Percentiles rank a stretch among this genome's conserved stretches.
phyloP scores from a whole-genome alignment of 2,888 invertebrate species.

The Phaedon cochleariae region DNA sequence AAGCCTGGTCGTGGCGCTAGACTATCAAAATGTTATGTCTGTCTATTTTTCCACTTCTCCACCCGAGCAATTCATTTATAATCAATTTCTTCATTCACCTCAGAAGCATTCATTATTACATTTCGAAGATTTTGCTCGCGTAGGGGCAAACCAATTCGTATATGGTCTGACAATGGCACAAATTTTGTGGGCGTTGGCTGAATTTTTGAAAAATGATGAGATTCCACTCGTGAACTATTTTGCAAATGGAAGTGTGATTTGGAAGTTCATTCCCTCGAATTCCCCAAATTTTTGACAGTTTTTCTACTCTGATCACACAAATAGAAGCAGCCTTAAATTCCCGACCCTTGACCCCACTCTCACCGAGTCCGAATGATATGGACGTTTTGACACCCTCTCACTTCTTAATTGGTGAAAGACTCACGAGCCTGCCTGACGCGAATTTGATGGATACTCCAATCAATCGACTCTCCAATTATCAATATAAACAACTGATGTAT shows the following conservation, averaged over 20 bases:
- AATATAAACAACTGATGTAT: slow-evolving; percentile 37
- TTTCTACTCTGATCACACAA: no score
- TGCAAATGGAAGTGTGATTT: no score
- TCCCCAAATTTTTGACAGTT: no score
- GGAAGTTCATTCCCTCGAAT: no score
- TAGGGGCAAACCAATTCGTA: slow-evolving; percentile 9
- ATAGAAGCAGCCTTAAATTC: no score
- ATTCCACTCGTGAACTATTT: background rate
- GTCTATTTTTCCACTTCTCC: slow-evolving; percentile 22
- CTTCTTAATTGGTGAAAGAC: no score
- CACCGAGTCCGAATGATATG: slow-evolving; percentile 42
- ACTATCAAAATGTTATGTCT: no score
- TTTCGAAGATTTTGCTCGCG: no score
- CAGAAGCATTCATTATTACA: no score
- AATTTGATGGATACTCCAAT: slow-evolving; percentile 27
- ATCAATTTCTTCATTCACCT: slow-evolving; percentile 2
- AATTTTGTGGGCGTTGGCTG: slow-evolving; percentile 23
- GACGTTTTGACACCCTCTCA: no score
- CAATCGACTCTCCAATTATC: slow-evolving; percentile 38
- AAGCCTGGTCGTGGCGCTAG: no score
- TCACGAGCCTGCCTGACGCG: slow-evolving; percentile 34
- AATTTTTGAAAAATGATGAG: slow-evolving; percentile 9
- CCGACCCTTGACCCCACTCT: slow-evolving; percentile 43
- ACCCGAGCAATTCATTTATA: slow-evolving; percentile 24
- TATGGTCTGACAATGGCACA: slow-evolving; percentile 27